Percentiles rank a stretch among this genome's conserved stretches.
Conservation (phyloP, 2,113 vertebrate genomes). For the Siniperca knerii region DNA sequence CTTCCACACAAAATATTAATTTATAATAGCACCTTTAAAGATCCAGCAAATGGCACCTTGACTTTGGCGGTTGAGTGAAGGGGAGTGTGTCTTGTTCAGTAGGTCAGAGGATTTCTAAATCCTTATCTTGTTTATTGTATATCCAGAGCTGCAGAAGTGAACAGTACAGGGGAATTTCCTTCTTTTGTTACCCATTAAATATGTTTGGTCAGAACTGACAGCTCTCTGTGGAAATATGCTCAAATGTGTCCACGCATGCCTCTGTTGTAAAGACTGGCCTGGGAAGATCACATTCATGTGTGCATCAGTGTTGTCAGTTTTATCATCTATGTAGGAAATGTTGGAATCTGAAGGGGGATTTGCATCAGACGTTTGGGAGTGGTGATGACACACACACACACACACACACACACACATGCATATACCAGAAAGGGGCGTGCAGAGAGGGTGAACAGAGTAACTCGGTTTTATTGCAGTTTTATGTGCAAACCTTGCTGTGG, state of each 20-base stretch:
- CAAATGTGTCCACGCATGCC: not conserved
- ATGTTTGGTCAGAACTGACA: not conserved
- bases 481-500: not conserved
- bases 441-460: not conserved
- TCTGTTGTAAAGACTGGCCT: no score
- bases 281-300: not conserved
- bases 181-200: not conserved
- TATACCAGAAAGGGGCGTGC: not conserved
- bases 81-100: not conserved
- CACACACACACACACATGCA: not conserved
- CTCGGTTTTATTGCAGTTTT: not conserved
- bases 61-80: not conserved
- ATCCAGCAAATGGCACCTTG: not conserved
- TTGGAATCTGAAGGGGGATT: not conserved
- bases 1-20: not conserved
- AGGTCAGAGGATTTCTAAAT: not conserved
- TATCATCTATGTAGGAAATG: conserved; percentile 14
- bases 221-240: not conserved
- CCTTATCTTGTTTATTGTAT: not conserved
- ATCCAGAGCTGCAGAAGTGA: conserved; percentile 5
- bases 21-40: not conserved
- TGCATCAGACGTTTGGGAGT: not conserved
- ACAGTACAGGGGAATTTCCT: conserved; percentile 34
- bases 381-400: not conserved
- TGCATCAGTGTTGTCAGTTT: not conserved